These are phyloP conservation scores for Coenonympha glycerion DNA, from an alignment of 2,888 invertebrate genomes.

Conservation along the genomic window DNA sequence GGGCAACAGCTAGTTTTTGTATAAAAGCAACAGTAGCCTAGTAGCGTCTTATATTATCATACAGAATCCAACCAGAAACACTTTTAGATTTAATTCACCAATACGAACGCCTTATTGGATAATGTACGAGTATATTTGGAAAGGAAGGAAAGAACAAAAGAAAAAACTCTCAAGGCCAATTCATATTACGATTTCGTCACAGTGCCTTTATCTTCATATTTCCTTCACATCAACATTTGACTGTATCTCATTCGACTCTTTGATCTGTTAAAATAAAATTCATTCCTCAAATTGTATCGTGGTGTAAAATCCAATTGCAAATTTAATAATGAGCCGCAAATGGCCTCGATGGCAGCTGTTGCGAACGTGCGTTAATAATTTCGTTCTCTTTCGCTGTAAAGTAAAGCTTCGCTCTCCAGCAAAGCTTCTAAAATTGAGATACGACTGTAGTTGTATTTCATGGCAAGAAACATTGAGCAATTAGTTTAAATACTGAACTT, in stretches of 20 bases:
- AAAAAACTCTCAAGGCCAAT: background rate
- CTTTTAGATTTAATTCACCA: no score
- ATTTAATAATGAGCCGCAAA: conserved; percentile 13
- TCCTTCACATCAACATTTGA: conserved; percentile 1
- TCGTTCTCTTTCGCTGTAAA: background rate
- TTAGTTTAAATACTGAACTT: background rate
- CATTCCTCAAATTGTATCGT: no score
- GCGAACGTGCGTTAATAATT: conserved; percentile 4
- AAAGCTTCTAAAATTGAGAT: background rate
- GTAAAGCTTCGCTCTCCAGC: background rate
- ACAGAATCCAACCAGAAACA: no score
- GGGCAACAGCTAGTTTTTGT: no score
- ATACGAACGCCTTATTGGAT: background rate
- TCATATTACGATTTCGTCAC: conserved; percentile 5
- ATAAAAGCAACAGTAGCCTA: no score
- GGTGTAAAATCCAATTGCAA: conserved; percentile 4
- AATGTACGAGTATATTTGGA: background rate
- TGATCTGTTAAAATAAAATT: background rate
- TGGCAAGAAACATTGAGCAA: background rate
- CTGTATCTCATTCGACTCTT: background rate
- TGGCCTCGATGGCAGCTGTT: conserved; percentile 1
- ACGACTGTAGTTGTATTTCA: background rate
- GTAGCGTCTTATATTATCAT: no score
- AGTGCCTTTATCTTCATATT: conserved; percentile 4
- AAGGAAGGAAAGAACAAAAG: background rate